A percentile compares a stretch with the other conserved stretches of the same genome.
phyloP scores from a whole-genome alignment of 2,113 vertebrate genomes.

The Osmerus eperlanus region DNA sequence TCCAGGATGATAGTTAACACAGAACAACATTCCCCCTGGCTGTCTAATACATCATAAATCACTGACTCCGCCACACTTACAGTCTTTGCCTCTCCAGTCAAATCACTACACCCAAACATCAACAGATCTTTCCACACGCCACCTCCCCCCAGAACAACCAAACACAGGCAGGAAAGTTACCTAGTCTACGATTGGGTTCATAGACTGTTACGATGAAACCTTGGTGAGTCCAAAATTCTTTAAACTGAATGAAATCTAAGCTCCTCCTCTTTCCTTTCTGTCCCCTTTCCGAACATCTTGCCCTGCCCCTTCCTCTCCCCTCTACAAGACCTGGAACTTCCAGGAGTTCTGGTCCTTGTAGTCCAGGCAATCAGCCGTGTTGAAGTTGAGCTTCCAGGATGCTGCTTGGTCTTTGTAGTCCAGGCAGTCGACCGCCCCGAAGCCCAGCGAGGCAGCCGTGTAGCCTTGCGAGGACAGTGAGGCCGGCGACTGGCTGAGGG shows the following conservation, averaged over 20 bases:
- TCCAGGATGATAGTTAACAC: too few species aligned
- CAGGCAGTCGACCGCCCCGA: conserved; percentile 80
- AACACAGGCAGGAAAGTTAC: conserved; percentile 8
- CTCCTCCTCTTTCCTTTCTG: conserved; percentile 25
- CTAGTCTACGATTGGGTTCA: conserved; percentile 26
- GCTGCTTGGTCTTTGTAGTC: conserved; percentile 84
- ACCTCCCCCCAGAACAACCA: neutral
- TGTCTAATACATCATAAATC: conserved; percentile 8
- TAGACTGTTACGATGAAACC: conserved; percentile 24
- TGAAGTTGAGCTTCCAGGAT: conserved; percentile 85
- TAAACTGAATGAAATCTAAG: conserved; percentile 17
- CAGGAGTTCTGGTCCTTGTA: conserved; percentile 89
- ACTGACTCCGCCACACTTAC: conserved; percentile 9
- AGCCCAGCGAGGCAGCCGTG: conserved; percentile 75
- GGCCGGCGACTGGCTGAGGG: conserved; percentile 78
- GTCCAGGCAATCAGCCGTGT: conserved; percentile 82
- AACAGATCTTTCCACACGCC: neutral
- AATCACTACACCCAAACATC: too few species aligned
- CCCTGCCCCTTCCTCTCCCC: conserved; percentile 7
- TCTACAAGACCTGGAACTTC: conserved; percentile 88
- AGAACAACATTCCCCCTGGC: neutral
- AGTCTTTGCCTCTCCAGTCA: conserved; percentile 7
- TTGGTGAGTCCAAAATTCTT: conserved; percentile 32
- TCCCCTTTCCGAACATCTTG: conserved; percentile 30
- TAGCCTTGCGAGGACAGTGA: conserved; percentile 80